phyloP scores from a whole-genome alignment of 2,797 vertebrate genomes.

The Acanthurus tractus region DNA sequence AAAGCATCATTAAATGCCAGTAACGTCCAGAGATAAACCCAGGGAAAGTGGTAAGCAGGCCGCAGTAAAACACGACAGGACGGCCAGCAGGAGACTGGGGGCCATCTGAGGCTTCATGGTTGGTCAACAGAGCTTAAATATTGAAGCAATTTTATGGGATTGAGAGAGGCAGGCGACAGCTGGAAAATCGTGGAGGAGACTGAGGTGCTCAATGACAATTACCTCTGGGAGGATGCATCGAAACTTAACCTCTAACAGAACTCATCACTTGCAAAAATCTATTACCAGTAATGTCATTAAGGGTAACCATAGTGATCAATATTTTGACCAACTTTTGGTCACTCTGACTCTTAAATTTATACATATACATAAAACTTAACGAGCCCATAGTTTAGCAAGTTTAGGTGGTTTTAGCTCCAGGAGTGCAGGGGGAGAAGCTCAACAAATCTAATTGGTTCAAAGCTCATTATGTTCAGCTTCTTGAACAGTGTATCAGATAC shows the following conservation, averaged over 20 bases:
- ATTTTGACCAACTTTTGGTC: slow-evolving; percentile 9
- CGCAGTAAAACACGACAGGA: slow-evolving; percentile 70
- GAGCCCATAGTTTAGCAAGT: background rate
- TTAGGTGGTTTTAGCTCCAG: background rate
- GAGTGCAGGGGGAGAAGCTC: no score
- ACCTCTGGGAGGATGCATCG: slow-evolving; percentile 24
- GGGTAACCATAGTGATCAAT: background rate
- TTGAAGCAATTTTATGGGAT: slow-evolving; percentile 45
- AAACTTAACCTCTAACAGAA: slow-evolving; percentile 9
- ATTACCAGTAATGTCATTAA: slow-evolving; percentile 6
- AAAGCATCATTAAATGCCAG: slow-evolving; percentile 71
- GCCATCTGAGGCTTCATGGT: slow-evolving; percentile 54
- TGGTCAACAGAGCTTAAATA: slow-evolving; percentile 67
- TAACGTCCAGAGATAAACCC: slow-evolving; percentile 66
- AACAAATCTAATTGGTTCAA: no score
- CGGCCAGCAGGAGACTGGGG: slow-evolving; percentile 61
- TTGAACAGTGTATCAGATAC: background rate
- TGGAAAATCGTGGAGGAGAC: slow-evolving; percentile 21
- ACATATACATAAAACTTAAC: background rate
- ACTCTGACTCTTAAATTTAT: background rate
- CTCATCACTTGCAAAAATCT: slow-evolving; percentile 19
- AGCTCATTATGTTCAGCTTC: background rate
- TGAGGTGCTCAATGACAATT: slow-evolving; percentile 36
- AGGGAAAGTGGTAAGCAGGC: slow-evolving; percentile 54
- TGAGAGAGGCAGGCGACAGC: slow-evolving; percentile 39